Conservation (phyloP, 1,140 invertebrate genomes). For the Ostrea denselamellosa region DNA sequence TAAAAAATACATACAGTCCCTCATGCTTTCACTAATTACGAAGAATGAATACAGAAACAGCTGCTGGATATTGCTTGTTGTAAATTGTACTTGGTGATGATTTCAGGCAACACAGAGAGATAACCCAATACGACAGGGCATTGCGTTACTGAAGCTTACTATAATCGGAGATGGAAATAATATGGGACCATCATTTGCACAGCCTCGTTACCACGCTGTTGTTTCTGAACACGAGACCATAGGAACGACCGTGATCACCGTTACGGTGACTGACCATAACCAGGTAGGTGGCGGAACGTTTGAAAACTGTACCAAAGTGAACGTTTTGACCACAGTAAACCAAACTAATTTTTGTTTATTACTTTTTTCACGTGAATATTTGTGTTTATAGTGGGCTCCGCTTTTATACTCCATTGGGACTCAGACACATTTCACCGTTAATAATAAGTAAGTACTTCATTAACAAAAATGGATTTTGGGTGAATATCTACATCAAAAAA, state of each 20-base stretch:
- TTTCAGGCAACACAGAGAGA: constrained; percentile 59
- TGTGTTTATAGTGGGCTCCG: not conserved
- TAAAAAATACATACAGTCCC: too few relatives aligned
- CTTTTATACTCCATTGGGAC: constrained; percentile 27
- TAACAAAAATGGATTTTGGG: too few relatives aligned
- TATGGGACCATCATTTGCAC: constrained; percentile 85
- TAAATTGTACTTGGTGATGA: not conserved
- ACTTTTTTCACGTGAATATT: too few relatives aligned
- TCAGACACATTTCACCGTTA: constrained; percentile 7
- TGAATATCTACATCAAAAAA: too few relatives aligned
- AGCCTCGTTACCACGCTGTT: constrained; percentile 83
- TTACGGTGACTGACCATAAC: constrained; percentile 88
- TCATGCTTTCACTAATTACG: too few relatives aligned
- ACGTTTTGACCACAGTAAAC: too few relatives aligned
- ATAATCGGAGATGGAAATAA: constrained; percentile 85
- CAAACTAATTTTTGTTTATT: too few relatives aligned
- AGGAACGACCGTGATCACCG: constrained; percentile 80
- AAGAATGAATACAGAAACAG: too few relatives aligned
- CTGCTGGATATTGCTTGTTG: too few relatives aligned
- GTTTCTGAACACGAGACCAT: constrained; percentile 80
- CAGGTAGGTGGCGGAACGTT: constrained; percentile 39
- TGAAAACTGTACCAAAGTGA: too few relatives aligned
- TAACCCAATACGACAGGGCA: constrained; percentile 59
- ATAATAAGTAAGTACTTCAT: constrained; percentile 12
- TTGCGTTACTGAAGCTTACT: constrained; percentile 54